Percentiles rank a stretch among this genome's conserved stretches.
phyloP scores from a whole-genome alignment of 2,113 vertebrate species.

The Gnathonemus echidnorhynchus region DNA sequence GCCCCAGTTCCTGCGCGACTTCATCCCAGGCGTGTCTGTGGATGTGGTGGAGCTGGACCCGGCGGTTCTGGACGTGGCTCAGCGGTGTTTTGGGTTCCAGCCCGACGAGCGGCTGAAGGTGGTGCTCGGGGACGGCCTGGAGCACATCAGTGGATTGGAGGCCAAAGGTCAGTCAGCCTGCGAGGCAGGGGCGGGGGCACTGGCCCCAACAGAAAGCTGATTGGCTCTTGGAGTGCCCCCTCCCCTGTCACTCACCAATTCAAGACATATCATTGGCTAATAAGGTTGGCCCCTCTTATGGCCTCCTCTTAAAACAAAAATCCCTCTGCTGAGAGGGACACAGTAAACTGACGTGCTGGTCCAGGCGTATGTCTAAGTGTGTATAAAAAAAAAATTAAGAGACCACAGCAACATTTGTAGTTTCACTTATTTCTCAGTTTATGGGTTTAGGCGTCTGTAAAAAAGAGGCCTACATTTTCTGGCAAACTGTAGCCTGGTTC shows the following conservation, averaged over 20 bases:
- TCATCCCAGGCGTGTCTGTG: conserved; percentile 59
- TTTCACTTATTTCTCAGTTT: too few relatives aligned
- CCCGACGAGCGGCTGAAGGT: conserved; percentile 73
- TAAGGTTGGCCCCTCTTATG: not conserved
- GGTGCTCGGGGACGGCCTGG: conserved; percentile 76
- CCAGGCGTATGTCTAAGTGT: not conserved
- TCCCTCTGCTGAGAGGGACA: not conserved
- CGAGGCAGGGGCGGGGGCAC: not conserved
- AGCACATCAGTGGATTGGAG: conserved; percentile 64
- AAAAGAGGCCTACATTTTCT: not conserved
- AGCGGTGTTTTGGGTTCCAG: conserved; percentile 77
- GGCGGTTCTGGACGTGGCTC: conserved; percentile 77
- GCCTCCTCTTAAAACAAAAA: not conserved
- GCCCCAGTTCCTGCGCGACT: conserved; percentile 84
- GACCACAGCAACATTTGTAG: too few relatives aligned
- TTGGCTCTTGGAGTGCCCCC: not conserved
- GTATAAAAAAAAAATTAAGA: not conserved
- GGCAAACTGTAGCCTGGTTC: too few relatives aligned
- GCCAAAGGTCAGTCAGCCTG: conserved; percentile 61
- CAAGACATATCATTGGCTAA: not conserved
- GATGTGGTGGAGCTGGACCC: conserved; percentile 86
- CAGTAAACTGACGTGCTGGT: not conserved
- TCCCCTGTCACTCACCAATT: not conserved
- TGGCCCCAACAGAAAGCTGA: not conserved
- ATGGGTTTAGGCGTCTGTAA: not conserved